Evolutionary conservation across 2,797 vertebrate species (phyloP), one percentile per base, ranked within the genome.

Genomic region (Chrosomus eos): DNA sequence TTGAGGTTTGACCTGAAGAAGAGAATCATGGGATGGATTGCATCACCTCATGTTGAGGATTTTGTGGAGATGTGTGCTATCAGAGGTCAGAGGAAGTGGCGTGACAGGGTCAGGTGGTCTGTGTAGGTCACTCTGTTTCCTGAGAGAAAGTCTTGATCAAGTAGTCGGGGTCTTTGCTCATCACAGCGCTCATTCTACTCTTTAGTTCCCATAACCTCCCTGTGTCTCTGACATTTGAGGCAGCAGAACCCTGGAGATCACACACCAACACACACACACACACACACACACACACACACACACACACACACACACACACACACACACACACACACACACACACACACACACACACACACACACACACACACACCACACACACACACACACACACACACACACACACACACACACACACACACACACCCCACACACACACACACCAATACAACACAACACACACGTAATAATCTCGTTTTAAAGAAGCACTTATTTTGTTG

Each of bases 161-260:
- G 66, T 85, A 60, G 81, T 88, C 80, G 36, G 53, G 68, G 78
- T 38, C 71, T 53, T 60, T 66, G 80, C 75, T 66, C 4, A 62
- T 62, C 71, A 38, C 75, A 80, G 31, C 81, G 82, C 83, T 71
- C 67, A 43, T 48, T 78, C 48, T 55, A 19, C 67, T 16, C 21
- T 73, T 55, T 53, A 87, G 88, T 93, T 95, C 92, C 92, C 93
- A 93, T 86, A 93, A 85, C 87, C 90, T 89, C 83, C 80, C 72
- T 33, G 79, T 72, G 58, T 43, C 70, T 85, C 8, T 51, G 82
- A 90, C 88, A 85, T 75, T 60, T 88, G 78, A 88, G 83, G 75
- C 80, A 51, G 23, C 66, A 81, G 60, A 18, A 88, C 91, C 90
- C 92, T 70, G 84, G 89, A 91, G 90, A 90, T n/a, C 8, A 1